Percentiles rank a stretch among this genome's conserved stretches.
Evolutionary conservation across 2,888 invertebrate genomes (phyloP).

Genomic region (Drosophila paranaensis): DNA sequence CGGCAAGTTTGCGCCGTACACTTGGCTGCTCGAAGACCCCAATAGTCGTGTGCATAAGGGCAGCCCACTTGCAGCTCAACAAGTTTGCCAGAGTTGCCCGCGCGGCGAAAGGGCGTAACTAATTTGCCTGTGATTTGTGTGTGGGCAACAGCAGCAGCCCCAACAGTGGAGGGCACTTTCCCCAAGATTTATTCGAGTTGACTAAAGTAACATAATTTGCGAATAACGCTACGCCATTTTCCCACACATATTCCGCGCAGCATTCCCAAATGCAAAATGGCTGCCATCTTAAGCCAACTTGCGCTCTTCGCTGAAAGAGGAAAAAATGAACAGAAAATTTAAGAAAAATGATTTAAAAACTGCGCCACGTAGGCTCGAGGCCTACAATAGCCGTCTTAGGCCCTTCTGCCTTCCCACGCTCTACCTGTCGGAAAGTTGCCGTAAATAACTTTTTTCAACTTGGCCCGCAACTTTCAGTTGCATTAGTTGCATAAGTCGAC

Average conservation of each 20-base stretch:
- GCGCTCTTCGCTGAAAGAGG: background rate
- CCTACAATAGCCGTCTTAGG: slow-evolving; percentile 21
- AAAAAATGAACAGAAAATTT: slow-evolving; percentile 31
- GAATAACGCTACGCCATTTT: slow-evolving; percentile 46
- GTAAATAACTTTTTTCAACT: slow-evolving; percentile 72
- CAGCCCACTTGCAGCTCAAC: slow-evolving; percentile 67
- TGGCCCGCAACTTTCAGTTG: slow-evolving; percentile 47
- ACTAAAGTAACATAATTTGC: slow-evolving; percentile 75
- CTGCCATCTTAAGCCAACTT: slow-evolving; percentile 32
- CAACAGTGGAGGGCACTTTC: slow-evolving; percentile 25
- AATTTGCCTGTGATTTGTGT: slow-evolving; percentile 73
- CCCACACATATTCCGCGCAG: slow-evolving; percentile 8
- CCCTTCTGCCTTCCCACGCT: background rate
- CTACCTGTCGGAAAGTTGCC: slow-evolving; percentile 36
- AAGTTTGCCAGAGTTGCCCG: slow-evolving; percentile 49
- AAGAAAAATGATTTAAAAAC: slow-evolving; percentile 66
- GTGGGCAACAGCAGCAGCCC: slow-evolving; percentile 26
- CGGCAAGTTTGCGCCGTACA: slow-evolving; percentile 56
- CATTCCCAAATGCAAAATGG: slow-evolving; percentile 51
- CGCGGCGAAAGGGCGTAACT: slow-evolving; percentile 44
- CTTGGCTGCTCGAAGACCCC: slow-evolving; percentile 10
- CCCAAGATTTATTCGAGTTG: slow-evolving; percentile 73
- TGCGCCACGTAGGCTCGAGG: slow-evolving; percentile 40
- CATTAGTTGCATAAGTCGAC: slow-evolving; percentile 69
- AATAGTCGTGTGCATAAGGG: slow-evolving; percentile 24